Conservation (phyloP, 2,113 vertebrate genomes). For the Heterocephalus glaber region DNA sequence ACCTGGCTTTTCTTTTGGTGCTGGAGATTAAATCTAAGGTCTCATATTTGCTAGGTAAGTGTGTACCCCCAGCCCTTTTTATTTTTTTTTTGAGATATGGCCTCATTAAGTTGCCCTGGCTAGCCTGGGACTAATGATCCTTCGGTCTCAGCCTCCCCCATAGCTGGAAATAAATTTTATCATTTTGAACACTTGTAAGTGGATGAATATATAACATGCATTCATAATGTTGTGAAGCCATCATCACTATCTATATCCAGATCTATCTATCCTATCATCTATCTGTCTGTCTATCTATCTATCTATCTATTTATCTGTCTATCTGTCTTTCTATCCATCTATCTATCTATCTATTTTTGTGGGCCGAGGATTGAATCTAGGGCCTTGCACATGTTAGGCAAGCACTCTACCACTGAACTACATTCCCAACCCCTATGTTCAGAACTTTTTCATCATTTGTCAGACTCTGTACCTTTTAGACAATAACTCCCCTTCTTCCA, state of each 20-base stretch:
- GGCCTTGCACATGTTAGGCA: neutral
- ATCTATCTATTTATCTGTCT: neutral
- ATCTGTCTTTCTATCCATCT: no score
- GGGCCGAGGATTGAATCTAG: neutral
- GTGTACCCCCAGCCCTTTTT: neutral
- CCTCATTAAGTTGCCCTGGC: neutral
- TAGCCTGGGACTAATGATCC: neutral
- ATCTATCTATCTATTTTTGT: neutral
- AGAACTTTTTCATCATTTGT: neutral
- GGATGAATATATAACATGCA: neutral
- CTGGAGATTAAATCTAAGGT: neutral
- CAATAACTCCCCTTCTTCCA: neutral
- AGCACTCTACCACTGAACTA: neutral
- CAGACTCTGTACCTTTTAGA: neutral
- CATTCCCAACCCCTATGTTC: neutral
- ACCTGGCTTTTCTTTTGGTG: neutral
- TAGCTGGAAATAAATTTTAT: neutral
- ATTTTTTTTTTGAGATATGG: neutral
- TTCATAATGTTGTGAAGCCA: neutral
- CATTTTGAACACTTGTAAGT: neutral
- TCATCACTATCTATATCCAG: neutral
- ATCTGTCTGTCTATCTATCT: no score
- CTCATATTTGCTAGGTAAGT: neutral
- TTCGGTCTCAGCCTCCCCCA: neutral
- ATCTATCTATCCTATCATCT: neutral